These are phyloP conservation scores for Protomyctophum bolini DNA, from an alignment of 2,113 vertebrate species.

Conservation along the genomic window DNA sequence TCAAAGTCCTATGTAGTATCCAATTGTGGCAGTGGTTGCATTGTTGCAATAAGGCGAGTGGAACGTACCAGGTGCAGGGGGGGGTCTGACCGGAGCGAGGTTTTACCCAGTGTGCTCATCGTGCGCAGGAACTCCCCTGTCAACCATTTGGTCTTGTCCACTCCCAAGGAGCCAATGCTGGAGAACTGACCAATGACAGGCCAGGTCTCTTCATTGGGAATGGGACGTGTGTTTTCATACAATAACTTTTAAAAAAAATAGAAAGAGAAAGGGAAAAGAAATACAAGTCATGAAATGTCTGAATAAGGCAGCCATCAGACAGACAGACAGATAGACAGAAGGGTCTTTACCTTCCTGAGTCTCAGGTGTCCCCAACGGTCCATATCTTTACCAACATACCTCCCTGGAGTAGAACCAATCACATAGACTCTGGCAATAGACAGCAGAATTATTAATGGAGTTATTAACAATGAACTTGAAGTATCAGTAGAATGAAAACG, in stretches of 20 bases:
- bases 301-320: neutral
- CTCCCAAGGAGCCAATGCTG: conserved; percentile 94
- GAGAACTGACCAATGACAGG: conserved; percentile 94
- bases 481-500: neutral
- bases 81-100: conserved; percentile 56
- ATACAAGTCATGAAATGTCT: neutral
- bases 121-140: conserved; percentile 91
- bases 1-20: too few species aligned
- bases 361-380: conserved; percentile 95
- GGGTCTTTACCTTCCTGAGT: conserved; percentile 87
- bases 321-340: neutral
- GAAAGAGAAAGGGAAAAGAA: neutral
- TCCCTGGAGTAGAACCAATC: conserved; percentile 91
- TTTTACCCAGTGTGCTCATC: conserved; percentile 78
- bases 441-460: too few species aligned
- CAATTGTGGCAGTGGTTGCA: too few species aligned
- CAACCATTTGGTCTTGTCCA: conserved; percentile 92
- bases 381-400: conserved; percentile 87
- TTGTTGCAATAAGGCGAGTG: neutral
- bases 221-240: conserved; percentile 68
- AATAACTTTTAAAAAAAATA: conserved; percentile 71
- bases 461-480: too few species aligned
- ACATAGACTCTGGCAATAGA: conserved; percentile 85
- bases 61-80: conserved; percentile 85
- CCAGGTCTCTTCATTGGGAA: conserved; percentile 80